Evolutionary conservation across 2,888 invertebrate genomes (phyloP), one percentile per base, ranked within the genome.

Genomic region (Poecilobothrus nobilitatus): DNA sequence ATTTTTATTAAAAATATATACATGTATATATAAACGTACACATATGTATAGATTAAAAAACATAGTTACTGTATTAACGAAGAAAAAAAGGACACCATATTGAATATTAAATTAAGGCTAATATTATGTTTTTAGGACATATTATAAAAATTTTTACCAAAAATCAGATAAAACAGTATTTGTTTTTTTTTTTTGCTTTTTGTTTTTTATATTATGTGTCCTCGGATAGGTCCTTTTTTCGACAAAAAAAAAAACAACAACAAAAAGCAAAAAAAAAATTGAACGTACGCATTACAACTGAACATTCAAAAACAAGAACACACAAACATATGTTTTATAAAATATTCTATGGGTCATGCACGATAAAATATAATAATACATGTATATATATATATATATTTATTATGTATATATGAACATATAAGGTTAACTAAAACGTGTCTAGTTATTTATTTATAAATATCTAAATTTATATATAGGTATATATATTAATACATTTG

Each of bases 91-190:
- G 53, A 53, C 53, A 53, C 53, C 53, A 53, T 53, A 53, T 53
- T 53, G 53, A 53, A 53, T 53, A 53, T 53, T 53, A 53, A 53
- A 53, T 53, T 53, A 53, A 53, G 53, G 53, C 53, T n/a, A 53
- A 53, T 53, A 53, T 53, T 53, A 53, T 53, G 53, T 53, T 53
- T 15, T 53, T 53, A 53, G 53, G 53, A 53, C 53, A 53, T 15
- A 53, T 53, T 53, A 53, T 53, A 18, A 53, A 27, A 53, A 53
- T 53, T 53, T 53, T 53, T 53, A 18, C 53, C 53, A 53, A 53
- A 53, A 53, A 53, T 53, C 53, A 53, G 53, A 53, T 53, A 53
- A 53, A 53, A 15, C 27, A 4, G 15, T 53, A 15, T 5, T 41
- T 41, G 2, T 41, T 41, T 41, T 41, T 27, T 2, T 27, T 27